These are phyloP conservation scores for Pseudopleuronectes americanus DNA, from an alignment of 2,797 vertebrate species.

Conservation along the genomic window DNA sequence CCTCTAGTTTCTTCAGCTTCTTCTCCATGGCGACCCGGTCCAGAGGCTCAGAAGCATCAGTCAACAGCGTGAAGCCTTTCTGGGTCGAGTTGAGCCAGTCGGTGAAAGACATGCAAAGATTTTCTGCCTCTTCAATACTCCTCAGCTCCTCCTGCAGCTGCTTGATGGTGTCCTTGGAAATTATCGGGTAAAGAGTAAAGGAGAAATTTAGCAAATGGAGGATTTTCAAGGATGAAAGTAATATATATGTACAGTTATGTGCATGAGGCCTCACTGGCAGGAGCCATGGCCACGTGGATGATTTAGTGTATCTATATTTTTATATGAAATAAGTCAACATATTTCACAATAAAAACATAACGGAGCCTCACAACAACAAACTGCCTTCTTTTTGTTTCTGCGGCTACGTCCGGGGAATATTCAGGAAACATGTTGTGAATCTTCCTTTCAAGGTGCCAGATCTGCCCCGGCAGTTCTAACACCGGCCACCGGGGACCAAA, in stretches of 20 bases:
- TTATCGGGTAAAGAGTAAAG: constrained; percentile 20
- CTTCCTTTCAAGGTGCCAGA: constrained; percentile 38
- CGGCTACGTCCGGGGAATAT: constrained; percentile 25
- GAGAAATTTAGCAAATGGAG: background rate
- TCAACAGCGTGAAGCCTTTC: constrained; percentile 85
- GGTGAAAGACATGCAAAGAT: constrained; percentile 86
- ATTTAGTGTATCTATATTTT: background rate
- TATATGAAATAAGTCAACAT: background rate
- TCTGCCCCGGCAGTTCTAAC: constrained; percentile 32
- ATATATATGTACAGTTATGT: background rate
- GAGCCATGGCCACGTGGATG: background rate
- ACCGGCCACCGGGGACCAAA: constrained; percentile 59
- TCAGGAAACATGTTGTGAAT: constrained; percentile 33
- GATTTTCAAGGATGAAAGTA: background rate
- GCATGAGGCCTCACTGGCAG: background rate
- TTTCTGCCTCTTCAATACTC: constrained; percentile 90
- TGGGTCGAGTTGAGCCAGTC: constrained; percentile 90
- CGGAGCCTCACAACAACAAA: background rate
- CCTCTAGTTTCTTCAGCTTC: constrained; percentile 94
- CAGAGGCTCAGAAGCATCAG: constrained; percentile 83
- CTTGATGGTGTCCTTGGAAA: constrained; percentile 90
- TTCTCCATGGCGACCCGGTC: constrained; percentile 89
- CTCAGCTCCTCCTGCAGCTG: constrained; percentile 92
- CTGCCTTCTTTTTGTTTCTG: background rate
- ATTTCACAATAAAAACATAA: background rate